Evolutionary conservation across 2,888 invertebrate genomes (phyloP).

Genomic region (Lordiphosa andalusiaca): DNA sequence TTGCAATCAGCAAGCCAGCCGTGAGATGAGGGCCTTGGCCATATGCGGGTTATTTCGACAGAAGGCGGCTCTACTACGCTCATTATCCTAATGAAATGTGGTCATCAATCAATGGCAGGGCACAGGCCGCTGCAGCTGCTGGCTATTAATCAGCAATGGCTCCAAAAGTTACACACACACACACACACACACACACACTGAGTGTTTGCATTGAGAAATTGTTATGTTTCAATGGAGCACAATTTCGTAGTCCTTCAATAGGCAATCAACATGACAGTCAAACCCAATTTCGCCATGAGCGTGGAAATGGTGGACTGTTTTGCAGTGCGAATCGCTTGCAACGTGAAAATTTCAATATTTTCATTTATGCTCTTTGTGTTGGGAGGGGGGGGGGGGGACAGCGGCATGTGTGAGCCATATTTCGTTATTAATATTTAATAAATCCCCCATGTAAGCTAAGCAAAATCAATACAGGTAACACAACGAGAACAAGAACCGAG

Average conservation of each 20-base stretch:
- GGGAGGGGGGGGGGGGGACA: slow-evolving; percentile 40
- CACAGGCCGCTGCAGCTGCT: not conserved
- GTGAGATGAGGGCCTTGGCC: not conserved
- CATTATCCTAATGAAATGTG: slow-evolving; percentile 42
- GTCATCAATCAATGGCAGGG: slow-evolving; percentile 47
- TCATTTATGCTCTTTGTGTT: slow-evolving; percentile 33
- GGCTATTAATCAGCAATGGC: slow-evolving; percentile 11
- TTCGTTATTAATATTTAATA: slow-evolving; percentile 66
- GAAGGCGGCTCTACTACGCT: slow-evolving; percentile 8
- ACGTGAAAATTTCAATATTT: slow-evolving; percentile 35
- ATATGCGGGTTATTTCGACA: not conserved
- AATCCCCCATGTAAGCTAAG: slow-evolving; percentile 61
- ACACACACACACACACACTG: too few species aligned
- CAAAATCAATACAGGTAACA: slow-evolving; percentile 64
- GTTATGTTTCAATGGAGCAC: slow-evolving; percentile 19
- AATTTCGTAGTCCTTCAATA: slow-evolving; percentile 29
- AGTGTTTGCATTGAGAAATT: slow-evolving; percentile 3
- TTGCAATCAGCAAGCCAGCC: slow-evolving; percentile 8
- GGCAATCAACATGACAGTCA: slow-evolving; percentile 29
- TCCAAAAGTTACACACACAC: slow-evolving; percentile 3
- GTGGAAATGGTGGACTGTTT: slow-evolving; percentile 11
- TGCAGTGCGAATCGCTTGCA: slow-evolving; percentile 24
- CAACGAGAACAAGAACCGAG: slow-evolving; percentile 1
- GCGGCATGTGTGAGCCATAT: slow-evolving; percentile 44
- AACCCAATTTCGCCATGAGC: slow-evolving; percentile 6